Evolutionary conservation across 2,888 invertebrate species (phyloP).

Genomic region (Xylophagus ater): DNA sequence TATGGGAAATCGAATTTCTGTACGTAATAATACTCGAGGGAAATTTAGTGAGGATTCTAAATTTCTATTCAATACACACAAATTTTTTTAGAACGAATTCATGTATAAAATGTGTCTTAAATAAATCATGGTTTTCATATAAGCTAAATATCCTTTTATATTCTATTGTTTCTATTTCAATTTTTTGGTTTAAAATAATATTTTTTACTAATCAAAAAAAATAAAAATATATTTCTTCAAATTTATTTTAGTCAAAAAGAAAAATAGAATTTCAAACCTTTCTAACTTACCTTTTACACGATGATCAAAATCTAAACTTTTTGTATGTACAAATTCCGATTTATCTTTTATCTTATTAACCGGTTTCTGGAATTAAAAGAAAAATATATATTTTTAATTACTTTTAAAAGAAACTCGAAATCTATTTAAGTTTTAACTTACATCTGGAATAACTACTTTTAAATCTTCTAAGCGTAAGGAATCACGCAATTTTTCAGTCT

Average conservation of each 20-base stretch:
- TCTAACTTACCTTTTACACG: constrained; percentile 25
- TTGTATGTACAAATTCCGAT: constrained; percentile 28
- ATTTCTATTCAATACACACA: too few species aligned
- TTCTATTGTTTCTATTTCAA: too few species aligned
- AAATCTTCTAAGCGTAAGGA: constrained; percentile 26
- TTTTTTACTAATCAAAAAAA: not conserved
- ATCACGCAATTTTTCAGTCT: constrained; percentile 28
- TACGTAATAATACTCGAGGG: too few species aligned
- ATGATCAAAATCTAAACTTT: constrained; percentile 28
- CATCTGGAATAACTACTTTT: constrained; percentile 25
- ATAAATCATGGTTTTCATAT: too few species aligned
- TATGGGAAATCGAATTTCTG: too few species aligned
- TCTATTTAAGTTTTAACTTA: too few species aligned
- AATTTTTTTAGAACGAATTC: too few species aligned
- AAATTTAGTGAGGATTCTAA: too few species aligned
- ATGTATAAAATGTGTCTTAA: too few species aligned
- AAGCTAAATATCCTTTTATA: too few species aligned
- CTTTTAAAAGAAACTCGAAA: constrained; percentile 13
- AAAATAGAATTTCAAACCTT: not conserved
- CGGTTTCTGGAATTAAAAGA: constrained; percentile 21
- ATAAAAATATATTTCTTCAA: too few species aligned
- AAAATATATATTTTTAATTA: constrained; percentile 1
- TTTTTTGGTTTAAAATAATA: not conserved
- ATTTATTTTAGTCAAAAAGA: too few species aligned
- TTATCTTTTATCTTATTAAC: constrained; percentile 24